phyloP scores from a whole-genome alignment of 2,888 invertebrate species.

The Trilocha varians region DNA sequence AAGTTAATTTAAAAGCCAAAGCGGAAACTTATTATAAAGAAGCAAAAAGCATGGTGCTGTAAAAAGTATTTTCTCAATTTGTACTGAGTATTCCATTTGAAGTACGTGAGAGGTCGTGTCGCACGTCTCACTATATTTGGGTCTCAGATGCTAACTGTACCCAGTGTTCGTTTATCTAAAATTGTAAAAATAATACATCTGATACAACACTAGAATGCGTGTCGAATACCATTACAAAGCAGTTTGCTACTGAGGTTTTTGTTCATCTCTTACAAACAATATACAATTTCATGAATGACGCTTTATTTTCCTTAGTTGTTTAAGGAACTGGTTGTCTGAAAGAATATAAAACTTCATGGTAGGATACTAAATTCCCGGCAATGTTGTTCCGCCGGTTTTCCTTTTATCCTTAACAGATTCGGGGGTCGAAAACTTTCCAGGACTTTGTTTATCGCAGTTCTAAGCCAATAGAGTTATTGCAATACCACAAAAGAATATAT shows the following conservation, averaged over 20 bases:
- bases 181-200: slow-evolving; percentile 11
- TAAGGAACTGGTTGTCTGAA: neutral
- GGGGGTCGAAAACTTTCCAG: neutral
- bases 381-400: neutral
- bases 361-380: neutral
- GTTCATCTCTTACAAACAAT: slow-evolving; percentile 3
- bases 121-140: slow-evolving; percentile 13
- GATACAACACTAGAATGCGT: slow-evolving; percentile 20
- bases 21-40: slow-evolving; percentile 1
- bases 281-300: slow-evolving; percentile 3
- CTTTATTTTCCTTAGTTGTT: slow-evolving; percentile 3
- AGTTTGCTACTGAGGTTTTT: slow-evolving; percentile 16
- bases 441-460: neutral
- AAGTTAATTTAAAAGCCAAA: neutral
- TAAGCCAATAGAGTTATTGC: too few relatives aligned
- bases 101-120: slow-evolving; percentile 14
- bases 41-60: neutral
- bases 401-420: neutral
- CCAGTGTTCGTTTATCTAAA: slow-evolving; percentile 13
- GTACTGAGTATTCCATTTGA: slow-evolving; percentile 2
- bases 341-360: neutral
- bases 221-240: slow-evolving; percentile 25
- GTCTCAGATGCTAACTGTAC: slow-evolving; percentile 18
- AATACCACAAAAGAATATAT: too few relatives aligned
- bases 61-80: slow-evolving; percentile 6